Percentiles rank a stretch among this genome's conserved stretches.
Evolutionary conservation across 2,797 vertebrate species (phyloP).

Genomic region (Cryptoblepharus egeriae): DNA sequence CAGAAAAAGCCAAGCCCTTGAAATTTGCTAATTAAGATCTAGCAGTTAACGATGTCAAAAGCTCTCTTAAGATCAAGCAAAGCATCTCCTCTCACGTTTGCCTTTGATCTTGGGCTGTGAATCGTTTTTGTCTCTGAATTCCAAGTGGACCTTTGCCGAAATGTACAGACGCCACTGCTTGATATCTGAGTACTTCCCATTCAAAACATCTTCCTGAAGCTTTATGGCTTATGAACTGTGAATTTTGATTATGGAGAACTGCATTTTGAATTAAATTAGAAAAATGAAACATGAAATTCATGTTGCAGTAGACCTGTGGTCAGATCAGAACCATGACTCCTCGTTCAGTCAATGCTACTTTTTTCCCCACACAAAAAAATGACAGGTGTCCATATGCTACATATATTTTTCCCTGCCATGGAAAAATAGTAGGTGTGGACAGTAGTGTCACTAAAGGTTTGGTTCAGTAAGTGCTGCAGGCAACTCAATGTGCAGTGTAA

Average conservation of each 20-base stretch:
- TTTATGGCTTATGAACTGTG: not conserved
- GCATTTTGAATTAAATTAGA: not conserved
- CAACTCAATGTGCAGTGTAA: too few species aligned
- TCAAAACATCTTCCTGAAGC: not conserved
- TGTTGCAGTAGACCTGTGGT: too few species aligned
- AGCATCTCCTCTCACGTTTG: constrained; percentile 39
- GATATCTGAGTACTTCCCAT: not conserved
- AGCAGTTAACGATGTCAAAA: constrained; percentile 58
- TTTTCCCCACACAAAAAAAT: too few species aligned
- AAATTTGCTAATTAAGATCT: constrained; percentile 66
- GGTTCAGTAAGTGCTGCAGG: too few species aligned
- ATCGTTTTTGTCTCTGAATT: accelerated
- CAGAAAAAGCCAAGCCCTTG: constrained; percentile 22
- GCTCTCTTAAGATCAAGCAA: constrained; percentile 53
- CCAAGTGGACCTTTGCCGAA: not conserved
- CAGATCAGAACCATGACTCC: too few species aligned
- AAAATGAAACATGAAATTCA: not conserved
- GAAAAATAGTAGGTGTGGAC: too few species aligned
- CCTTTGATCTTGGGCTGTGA: constrained; percentile 31
- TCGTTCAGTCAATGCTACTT: too few species aligned
- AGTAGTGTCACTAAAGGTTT: too few species aligned
- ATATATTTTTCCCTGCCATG: too few species aligned
- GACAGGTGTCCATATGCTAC: too few species aligned
- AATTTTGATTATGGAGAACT: too few species aligned
- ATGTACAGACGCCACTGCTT: not conserved